These are phyloP conservation scores for Cyclargus thomasi DNA, from an alignment of 1,140 invertebrate genomes.

Conservation along the genomic window DNA sequence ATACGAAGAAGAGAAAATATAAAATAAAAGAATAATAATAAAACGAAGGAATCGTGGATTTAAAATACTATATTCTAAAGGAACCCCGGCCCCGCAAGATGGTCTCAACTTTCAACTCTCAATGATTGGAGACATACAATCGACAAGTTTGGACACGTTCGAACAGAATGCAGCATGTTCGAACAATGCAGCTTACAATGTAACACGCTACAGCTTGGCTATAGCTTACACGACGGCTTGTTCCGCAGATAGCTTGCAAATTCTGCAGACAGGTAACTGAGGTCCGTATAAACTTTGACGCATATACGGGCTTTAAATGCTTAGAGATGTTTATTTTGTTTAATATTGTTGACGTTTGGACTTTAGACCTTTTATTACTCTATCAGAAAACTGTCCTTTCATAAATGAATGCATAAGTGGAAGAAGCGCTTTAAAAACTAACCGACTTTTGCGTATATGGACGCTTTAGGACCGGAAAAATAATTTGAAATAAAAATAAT, in stretches of 20 bases:
- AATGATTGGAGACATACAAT: neutral
- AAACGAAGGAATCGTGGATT: neutral
- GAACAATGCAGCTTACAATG: slow-evolving; percentile 1
- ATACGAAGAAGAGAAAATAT: too few relatives aligned
- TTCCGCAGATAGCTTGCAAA: neutral
- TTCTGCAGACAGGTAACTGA: neutral
- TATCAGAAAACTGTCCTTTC: too few relatives aligned
- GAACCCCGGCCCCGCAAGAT: neutral
- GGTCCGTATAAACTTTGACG: neutral
- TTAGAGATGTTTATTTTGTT: too few relatives aligned
- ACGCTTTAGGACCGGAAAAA: too few relatives aligned
- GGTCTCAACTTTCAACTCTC: too few relatives aligned
- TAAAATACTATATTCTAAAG: neutral
- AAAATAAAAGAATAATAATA: too few relatives aligned
- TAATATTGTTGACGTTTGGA: too few relatives aligned
- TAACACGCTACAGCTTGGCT: neutral
- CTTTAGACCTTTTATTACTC: neutral
- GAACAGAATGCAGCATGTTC: neutral
- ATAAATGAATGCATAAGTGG: too few relatives aligned
- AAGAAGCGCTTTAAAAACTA: too few relatives aligned
- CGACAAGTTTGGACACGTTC: neutral
- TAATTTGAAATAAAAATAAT: too few relatives aligned
- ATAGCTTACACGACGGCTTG: neutral
- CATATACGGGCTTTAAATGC: neutral
- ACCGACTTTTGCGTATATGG: too few relatives aligned